Percentiles rank a stretch among this genome's conserved stretches.
These are phyloP conservation scores for Schizopygopsis malacanthus DNA, from an alignment of 2,797 vertebrate species.

Conservation along the genomic window DNA sequence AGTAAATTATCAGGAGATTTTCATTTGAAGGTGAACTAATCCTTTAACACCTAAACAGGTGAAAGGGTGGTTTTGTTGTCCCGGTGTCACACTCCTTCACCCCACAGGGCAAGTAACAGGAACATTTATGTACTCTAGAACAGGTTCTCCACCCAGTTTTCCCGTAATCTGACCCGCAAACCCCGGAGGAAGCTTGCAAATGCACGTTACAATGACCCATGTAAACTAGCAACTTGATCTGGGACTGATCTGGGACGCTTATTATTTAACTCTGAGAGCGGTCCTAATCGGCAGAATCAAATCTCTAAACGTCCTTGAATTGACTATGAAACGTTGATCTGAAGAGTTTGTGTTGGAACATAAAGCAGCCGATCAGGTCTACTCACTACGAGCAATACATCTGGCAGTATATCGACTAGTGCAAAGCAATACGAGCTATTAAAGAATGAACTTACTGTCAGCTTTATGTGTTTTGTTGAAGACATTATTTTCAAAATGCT, in stretches of 20 bases:
- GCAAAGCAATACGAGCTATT: not conserved
- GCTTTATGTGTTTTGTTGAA: conserved; percentile 89
- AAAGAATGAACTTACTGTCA: conserved; percentile 76
- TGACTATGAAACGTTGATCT: not conserved
- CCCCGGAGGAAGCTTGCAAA: not conserved
- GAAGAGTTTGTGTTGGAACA: conserved; percentile 5
- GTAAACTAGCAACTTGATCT: not conserved
- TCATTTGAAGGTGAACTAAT: too few relatives aligned
- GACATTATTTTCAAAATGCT: conserved; percentile 87
- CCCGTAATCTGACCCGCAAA: conserved; percentile 19
- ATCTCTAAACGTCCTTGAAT: not conserved
- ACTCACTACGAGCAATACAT: not conserved
- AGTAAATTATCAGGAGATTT: too few relatives aligned
- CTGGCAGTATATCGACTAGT: not conserved
- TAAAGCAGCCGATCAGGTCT: conserved; percentile 15
- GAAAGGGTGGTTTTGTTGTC: conserved; percentile 21
- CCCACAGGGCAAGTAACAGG: conserved; percentile 34
- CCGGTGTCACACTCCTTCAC: conserved; percentile 10
- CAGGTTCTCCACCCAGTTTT: conserved; percentile 37
- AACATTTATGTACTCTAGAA: conserved; percentile 4
- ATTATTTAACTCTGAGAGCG: not conserved
- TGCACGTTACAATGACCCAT: not conserved
- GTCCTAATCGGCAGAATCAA: not conserved
- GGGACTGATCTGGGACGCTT: not conserved
- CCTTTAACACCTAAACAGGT: not conserved